Evolutionary conservation across 2,797 vertebrate species (phyloP).

Genomic region (Zalophus californianus): DNA sequence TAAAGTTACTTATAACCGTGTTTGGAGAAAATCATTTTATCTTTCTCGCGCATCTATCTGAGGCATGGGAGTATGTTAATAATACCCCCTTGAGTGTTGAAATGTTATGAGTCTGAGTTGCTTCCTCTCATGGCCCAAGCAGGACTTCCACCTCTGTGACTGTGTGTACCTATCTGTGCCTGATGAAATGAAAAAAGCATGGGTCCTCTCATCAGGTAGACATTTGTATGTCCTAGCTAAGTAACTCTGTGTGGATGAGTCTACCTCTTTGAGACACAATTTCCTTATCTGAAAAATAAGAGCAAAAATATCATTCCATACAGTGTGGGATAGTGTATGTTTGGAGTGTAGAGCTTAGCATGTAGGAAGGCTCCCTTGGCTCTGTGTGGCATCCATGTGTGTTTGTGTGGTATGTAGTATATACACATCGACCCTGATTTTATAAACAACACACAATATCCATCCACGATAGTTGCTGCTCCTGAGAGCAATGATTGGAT

Average conservation of each 20-base stretch:
- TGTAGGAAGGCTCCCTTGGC: background rate
- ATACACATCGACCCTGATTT: background rate
- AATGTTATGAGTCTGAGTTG: background rate
- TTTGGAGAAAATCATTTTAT: background rate
- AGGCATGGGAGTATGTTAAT: background rate
- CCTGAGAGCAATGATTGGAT: background rate
- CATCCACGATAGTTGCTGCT: background rate
- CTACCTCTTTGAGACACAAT: background rate
- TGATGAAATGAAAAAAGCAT: background rate
- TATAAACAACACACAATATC: background rate
- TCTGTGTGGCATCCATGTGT: background rate
- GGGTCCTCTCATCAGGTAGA: background rate
- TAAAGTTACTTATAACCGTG: background rate
- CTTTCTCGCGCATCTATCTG: background rate
- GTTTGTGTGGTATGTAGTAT: background rate
- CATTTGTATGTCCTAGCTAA: background rate
- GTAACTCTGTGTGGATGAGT: background rate
- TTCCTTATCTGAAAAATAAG: constrained; percentile 11
- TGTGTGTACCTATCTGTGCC: too few species aligned
- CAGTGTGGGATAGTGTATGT: background rate
- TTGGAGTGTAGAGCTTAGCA: background rate
- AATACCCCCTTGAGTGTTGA: background rate
- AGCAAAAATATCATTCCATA: background rate
- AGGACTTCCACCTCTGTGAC: background rate
- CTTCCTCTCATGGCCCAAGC: background rate